Conservation (phyloP, 64 coral and sea anemone species). For the Montipora foliosa region DNA sequence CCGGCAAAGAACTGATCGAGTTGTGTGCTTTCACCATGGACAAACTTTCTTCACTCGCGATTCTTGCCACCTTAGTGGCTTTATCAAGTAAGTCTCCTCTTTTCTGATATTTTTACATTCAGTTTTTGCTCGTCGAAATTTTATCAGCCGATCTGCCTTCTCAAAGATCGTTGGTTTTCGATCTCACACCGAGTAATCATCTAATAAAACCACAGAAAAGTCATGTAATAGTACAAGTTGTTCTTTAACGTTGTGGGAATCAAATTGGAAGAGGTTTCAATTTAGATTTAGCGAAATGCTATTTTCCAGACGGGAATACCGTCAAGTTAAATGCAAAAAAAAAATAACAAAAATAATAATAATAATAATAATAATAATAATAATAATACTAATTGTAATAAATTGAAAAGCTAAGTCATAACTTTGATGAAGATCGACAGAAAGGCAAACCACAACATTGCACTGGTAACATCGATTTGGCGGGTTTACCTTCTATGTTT, state of each 20-base stretch:
- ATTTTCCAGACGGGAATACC: not conserved
- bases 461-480: not conserved
- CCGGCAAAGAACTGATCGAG: not conserved
- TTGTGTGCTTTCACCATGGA: conserved; percentile 9
- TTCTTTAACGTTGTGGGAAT: not conserved
- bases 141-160: not conserved
- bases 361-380: too few relatives aligned
- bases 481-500: not conserved
- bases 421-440: too few relatives aligned
- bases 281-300: not conserved
- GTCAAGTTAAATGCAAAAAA: not conserved
- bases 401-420: too few relatives aligned
- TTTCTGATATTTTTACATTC: not conserved
- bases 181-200: not conserved
- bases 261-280: not conserved
- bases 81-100: conserved; percentile 6
- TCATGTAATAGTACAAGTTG: not conserved
- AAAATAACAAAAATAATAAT: not conserved
- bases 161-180: not conserved
- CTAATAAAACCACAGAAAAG: not conserved
- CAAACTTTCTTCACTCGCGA: not conserved
- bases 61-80: conserved; percentile 7
- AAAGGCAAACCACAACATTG: too few relatives aligned
- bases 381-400: too few relatives aligned
- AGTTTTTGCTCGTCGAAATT: not conserved